Evolutionary conservation across 1,140 invertebrate genomes (phyloP).

Genomic region (Oppia nitens): DNA sequence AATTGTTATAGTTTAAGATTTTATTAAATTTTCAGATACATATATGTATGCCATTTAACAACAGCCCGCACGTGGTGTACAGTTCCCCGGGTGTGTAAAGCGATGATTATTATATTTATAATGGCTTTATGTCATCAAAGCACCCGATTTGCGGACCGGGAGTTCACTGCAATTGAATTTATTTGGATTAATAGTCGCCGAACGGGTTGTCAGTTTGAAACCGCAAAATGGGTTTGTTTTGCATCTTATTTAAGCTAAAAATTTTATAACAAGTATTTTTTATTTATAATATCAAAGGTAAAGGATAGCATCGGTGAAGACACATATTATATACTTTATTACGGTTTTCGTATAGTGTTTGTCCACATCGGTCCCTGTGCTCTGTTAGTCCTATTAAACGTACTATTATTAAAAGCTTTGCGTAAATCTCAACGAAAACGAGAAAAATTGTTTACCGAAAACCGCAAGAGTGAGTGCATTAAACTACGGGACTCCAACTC

Average conservation of each 20-base stretch:
- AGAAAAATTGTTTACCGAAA: slow-evolving; percentile 43
- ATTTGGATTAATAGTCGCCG: slow-evolving; percentile 36
- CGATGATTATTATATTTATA: slow-evolving; percentile 51
- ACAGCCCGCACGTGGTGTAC: slow-evolving; percentile 70
- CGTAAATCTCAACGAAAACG: slow-evolving; percentile 30
- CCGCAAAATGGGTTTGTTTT: slow-evolving; percentile 57
- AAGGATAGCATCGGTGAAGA: slow-evolving; percentile 28
- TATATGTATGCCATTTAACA: slow-evolving; percentile 76
- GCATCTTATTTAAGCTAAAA: slow-evolving; percentile 29
- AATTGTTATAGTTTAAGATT: too few species aligned
- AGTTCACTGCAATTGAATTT: slow-evolving; percentile 30
- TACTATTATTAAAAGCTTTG: slow-evolving; percentile 66
- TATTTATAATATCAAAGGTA: too few species aligned
- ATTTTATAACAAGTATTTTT: neutral
- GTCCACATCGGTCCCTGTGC: slow-evolving; percentile 77
- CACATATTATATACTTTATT: slow-evolving; percentile 62
- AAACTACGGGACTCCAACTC: slow-evolving; percentile 61
- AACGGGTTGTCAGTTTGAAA: slow-evolving; percentile 51
- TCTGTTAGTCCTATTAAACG: slow-evolving; percentile 68
- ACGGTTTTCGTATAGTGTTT: slow-evolving; percentile 66
- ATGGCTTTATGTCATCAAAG: slow-evolving; percentile 58
- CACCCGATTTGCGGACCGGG: slow-evolving; percentile 52
- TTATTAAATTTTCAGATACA: slow-evolving; percentile 49
- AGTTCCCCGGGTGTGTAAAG: slow-evolving; percentile 56
- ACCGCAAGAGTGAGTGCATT: neutral